phyloP scores from a whole-genome alignment of 2,797 vertebrate species.

The Rousettus madagascariensis region DNA sequence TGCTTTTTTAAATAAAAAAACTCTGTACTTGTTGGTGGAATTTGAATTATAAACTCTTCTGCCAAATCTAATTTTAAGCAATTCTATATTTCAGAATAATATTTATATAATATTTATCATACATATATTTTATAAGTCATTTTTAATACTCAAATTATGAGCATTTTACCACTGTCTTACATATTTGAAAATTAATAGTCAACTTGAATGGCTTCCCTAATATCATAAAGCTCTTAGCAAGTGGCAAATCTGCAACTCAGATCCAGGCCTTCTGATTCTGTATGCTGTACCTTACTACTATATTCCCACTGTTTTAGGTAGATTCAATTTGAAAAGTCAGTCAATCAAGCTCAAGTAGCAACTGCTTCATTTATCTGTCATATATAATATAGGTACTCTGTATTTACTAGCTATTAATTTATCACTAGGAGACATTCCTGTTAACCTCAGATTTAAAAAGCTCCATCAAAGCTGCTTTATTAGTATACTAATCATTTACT shows the following conservation, averaged over 20 bases:
- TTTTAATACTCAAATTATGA: not conserved
- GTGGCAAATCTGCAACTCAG: not conserved
- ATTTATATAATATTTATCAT: not conserved
- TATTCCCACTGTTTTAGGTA: not conserved
- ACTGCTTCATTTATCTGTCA: not conserved
- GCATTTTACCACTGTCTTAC: not conserved
- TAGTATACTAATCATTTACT: not conserved
- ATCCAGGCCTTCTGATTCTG: not conserved
- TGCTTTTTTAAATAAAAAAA: conserved; percentile 30
- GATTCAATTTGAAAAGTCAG: not conserved
- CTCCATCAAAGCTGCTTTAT: not conserved
- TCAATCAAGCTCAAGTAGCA: not conserved
- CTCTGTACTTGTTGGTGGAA: not conserved
- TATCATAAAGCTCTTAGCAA: not conserved
- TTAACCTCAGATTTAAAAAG: conserved; percentile 23
- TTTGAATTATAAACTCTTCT: conserved; percentile 1
- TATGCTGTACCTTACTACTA: not conserved
- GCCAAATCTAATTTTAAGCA: not conserved
- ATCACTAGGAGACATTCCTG: not conserved
- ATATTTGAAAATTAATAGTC: not conserved
- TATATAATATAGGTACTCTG: not conserved
- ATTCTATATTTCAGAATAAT: not conserved
- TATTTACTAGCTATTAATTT: not conserved
- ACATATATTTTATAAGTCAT: not conserved
- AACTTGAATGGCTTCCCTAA: not conserved